Evolutionary conservation across 2,797 vertebrate species (phyloP), one percentile per base, ranked within the genome.

Genomic region (Pogoniulus pusillus): DNA sequence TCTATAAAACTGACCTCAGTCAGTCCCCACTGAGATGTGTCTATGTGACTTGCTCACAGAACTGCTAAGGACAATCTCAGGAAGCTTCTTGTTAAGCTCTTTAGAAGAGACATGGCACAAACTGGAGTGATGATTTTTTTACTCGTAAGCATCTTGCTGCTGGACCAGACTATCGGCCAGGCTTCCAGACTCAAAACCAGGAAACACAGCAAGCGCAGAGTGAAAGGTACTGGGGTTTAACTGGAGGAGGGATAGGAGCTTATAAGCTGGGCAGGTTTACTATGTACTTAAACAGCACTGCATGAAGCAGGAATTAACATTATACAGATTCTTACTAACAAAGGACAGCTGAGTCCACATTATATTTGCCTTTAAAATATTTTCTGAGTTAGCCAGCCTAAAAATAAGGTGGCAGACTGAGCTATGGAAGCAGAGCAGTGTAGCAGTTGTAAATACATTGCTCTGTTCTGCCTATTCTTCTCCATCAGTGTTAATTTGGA

Each of bases 131-230:
- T 29, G 30, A 95, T 98, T 93, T 97, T 98, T 87, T 83, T 99
- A 27, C 87, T 98, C 63, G 96, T 99, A 70, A 96, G 97, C 94
- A 95, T 98, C 73, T 96, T 98, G 29, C 90, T 98, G 94, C 96
- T 98, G 95, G 98, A 98, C 62, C 95, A 97, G 72, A 98, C 97
- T 89, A 91, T 89, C 93, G 91, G 98, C 85, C 97, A 94, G 74
- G 93, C 98, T 7, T 95, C 98, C 93, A 98, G 96, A 83, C 84
- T 96, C 87, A 99, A 97, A 96, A 92, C 95, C 91, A 97, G 97
- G 95, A 99, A 98, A 93, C 98, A 98, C 70, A 97, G 96, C 95
- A 97, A 98, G 76, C 95, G 97, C 66, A 98, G 96, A 47, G 98
- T 98, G 92, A 98, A 98, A 96, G 98, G 99, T 99, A 98, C 96